Evolutionary conservation across 1,140 invertebrate genomes (phyloP).

Genomic region (Drosophila varians): DNA sequence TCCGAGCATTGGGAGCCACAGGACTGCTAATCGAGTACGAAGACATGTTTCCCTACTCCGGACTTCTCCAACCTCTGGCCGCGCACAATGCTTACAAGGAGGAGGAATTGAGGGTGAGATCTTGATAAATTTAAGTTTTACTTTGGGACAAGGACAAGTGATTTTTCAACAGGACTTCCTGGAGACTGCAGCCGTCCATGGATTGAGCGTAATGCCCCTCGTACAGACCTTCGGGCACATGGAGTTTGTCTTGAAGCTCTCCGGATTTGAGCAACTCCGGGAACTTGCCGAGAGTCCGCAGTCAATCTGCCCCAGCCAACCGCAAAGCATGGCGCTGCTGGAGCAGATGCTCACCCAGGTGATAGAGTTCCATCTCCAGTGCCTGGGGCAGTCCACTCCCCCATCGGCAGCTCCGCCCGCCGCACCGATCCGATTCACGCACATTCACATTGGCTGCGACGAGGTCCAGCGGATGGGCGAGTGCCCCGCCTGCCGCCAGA

Average conservation of each 20-base stretch:
- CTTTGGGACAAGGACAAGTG: too few species aligned
- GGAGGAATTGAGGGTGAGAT: slow-evolving; percentile 65
- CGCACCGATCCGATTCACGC: slow-evolving; percentile 86
- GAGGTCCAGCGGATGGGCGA: slow-evolving; percentile 93
- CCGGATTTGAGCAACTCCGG: slow-evolving; percentile 89
- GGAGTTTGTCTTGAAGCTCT: slow-evolving; percentile 94
- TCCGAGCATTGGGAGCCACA: slow-evolving; percentile 92
- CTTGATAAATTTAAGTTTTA: background rate
- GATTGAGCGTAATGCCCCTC: slow-evolving; percentile 94
- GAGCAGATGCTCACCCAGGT: slow-evolving; percentile 94
- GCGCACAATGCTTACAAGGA: slow-evolving; percentile 91
- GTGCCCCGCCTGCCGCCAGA: slow-evolving; percentile 89
- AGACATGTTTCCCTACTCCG: slow-evolving; percentile 98
- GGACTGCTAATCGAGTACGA: slow-evolving; percentile 97
- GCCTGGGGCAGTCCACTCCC: slow-evolving; percentile 28
- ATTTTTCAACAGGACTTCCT: slow-evolving; percentile 79
- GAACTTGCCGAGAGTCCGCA: slow-evolving; percentile 91
- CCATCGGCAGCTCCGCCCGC: slow-evolving; percentile 65
- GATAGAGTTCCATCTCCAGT: slow-evolving; percentile 73
- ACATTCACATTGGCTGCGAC: slow-evolving; percentile 92
- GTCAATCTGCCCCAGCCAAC: slow-evolving; percentile 92
- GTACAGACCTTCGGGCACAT: slow-evolving; percentile 98
- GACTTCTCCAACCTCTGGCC: slow-evolving; percentile 87
- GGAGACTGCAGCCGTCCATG: slow-evolving; percentile 84
- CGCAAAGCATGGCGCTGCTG: slow-evolving; percentile 89